Conservation (phyloP, 23 tunicate species). For the Styela plicata region DNA sequence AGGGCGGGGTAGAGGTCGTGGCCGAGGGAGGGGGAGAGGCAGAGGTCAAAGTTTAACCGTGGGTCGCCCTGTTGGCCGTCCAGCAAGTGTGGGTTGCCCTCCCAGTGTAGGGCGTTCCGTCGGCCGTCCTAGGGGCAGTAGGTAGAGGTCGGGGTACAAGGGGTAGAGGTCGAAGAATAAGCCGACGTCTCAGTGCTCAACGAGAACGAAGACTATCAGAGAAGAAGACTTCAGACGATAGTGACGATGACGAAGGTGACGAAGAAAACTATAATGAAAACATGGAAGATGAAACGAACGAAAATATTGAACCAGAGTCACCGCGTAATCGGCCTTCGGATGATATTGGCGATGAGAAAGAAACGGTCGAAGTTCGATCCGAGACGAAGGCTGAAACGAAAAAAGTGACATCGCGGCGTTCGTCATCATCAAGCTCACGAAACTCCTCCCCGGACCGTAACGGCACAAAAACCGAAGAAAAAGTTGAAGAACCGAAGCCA, state of each 20-base stretch:
- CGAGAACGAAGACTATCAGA: not conserved
- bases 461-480: slow-evolving; percentile 46
- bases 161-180: slow-evolving; percentile 20
- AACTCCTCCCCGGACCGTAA: slow-evolving; percentile 64
- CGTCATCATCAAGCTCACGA: slow-evolving; percentile 76
- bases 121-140: not conserved
- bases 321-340: not conserved
- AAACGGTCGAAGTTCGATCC: not conserved
- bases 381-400: not conserved
- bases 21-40: slow-evolving; percentile 43
- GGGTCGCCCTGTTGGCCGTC: not conserved
- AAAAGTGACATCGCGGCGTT: slow-evolving; percentile 19
- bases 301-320: not conserved
- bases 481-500: slow-evolving; percentile 24
- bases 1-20: slow-evolving; percentile 35
- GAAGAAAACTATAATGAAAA: too few species aligned
- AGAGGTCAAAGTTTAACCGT: not conserved
- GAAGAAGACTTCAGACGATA: not conserved
- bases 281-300: slow-evolving; percentile 14
- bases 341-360: not conserved
- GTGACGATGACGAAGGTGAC: slow-evolving; percentile 20
- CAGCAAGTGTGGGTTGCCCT: not conserved
- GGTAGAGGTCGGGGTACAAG: not conserved
- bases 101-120: not conserved
- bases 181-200: slow-evolving; percentile 15